Conservation (phyloP, 2,113 vertebrate species). For the Percopsis transmontana region DNA sequence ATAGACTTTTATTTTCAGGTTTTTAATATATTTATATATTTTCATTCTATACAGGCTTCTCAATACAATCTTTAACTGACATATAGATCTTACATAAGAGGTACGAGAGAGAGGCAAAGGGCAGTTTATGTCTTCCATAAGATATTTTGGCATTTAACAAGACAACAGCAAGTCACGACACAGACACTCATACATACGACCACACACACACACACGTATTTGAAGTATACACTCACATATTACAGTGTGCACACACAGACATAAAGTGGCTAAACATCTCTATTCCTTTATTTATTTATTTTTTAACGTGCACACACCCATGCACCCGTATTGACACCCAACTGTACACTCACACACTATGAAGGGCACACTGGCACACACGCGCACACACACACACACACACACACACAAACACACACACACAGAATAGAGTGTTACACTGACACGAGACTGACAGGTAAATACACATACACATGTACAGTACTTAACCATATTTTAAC, state of each 20-base stretch:
- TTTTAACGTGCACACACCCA: constrained; percentile 27
- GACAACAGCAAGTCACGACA: constrained; percentile 68
- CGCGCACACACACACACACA: constrained; percentile 10
- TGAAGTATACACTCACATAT: constrained; percentile 49
- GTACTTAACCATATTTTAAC: constrained; percentile 60
- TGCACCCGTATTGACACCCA: not conserved
- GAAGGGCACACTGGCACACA: constrained; percentile 19
- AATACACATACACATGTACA: constrained; percentile 69
- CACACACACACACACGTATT: constrained; percentile 23
- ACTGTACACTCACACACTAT: not conserved
- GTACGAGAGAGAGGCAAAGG: constrained; percentile 55
- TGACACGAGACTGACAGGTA: constrained; percentile 68
- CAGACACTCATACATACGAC: constrained; percentile 31
- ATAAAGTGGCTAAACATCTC: constrained; percentile 34
- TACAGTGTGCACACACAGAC: constrained; percentile 54
- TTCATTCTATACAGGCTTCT: constrained; percentile 78
- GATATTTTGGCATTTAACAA: constrained; percentile 70
- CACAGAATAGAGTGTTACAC: constrained; percentile 68
- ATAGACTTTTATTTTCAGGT: constrained; percentile 74
- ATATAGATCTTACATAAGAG: constrained; percentile 69
- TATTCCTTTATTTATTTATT: constrained; percentile 7
- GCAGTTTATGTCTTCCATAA: constrained; percentile 60
- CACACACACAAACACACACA: constrained; percentile 20
- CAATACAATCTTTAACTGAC: constrained; percentile 74
- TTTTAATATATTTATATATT: constrained; percentile 72